Percentiles rank a stretch among this genome's conserved stretches.
Evolutionary conservation across 2,113 vertebrate species (phyloP).

Genomic region (Hepsetus odoe): DNA sequence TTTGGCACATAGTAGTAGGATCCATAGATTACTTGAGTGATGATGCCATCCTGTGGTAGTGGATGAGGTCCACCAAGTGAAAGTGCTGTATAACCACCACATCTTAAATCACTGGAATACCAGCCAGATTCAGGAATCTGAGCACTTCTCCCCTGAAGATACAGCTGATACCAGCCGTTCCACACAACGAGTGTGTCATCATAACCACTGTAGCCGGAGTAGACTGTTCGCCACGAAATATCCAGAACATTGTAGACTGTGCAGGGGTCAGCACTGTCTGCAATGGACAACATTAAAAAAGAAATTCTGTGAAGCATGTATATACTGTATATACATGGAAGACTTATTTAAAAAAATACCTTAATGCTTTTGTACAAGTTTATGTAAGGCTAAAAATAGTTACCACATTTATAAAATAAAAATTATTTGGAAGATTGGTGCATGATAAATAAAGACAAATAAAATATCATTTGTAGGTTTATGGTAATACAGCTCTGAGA

Average conservation of each 20-base stretch:
- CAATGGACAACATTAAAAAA: too few relatives aligned
- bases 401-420: too few relatives aligned
- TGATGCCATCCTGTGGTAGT: neutral
- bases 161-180: conserved; percentile 30
- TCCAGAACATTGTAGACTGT: conserved; percentile 3
- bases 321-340: too few relatives aligned
- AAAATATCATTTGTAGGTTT: too few relatives aligned
- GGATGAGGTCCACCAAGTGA: neutral
- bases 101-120: neutral
- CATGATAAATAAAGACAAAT: too few relatives aligned
- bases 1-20: neutral
- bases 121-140: neutral
- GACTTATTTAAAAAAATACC: too few relatives aligned
- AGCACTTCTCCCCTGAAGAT: neutral
- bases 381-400: too few relatives aligned
- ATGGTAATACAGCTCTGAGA: too few relatives aligned
- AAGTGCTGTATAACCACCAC: neutral
- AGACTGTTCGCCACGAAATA: neutral
- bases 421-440: too few relatives aligned
- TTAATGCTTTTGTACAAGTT: too few relatives aligned
- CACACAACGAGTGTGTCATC: neutral
- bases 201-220: neutral
- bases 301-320: too few relatives aligned
- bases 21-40: neutral
- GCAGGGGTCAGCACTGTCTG: too few relatives aligned